Base-by-base conservation (phyloP, 2,113 vertebrate species). In the Psophia crepitans region DNA sequence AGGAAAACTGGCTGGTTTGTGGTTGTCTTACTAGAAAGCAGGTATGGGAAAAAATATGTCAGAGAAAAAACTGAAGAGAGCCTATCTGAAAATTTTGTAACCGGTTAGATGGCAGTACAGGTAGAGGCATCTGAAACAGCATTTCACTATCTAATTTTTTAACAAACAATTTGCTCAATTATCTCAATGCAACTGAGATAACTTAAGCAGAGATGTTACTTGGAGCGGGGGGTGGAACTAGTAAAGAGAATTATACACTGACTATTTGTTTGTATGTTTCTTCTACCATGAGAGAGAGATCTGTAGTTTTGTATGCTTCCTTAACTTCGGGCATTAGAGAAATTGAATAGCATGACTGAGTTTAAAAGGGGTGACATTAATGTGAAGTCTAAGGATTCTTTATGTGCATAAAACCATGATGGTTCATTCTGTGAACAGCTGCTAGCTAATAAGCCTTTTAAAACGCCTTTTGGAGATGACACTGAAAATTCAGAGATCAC, bases 371-470 rank as follows among this genome's bases (percentile, higher is more conserved):
- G 13, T 93, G 63, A 90, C 64, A 68, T 92, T 92, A 90, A 94
- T 87, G 64, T 63, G 90, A 93, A 75, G 28, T 92, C 64, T 78
- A 87, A 84, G 80, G 76, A 93, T 95, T 95, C 90, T 96, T 96
- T 94, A 89, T 87, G 95, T 89, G 92, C 92, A 90, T 71, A 71
- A 94, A 89, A 15, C 93, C 94, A 90, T 90, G 83, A 90, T 86
- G 76, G 76, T 57, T 93, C 60, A 66, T 81, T 92, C 76, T 27
- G 2, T 48, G 88, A 95, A 94, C 91, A 96, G 79, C 85, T 92
- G 92, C 88, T 95, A 90, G 60, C 76, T 85, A 92, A 33, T 41
- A 88, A 92, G 48, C 68, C 58, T 90, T 94, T 88, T 46, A 53
- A 84, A 96, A 96, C 88, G 28, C 51, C 79, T 93, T 92, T 88